These are phyloP conservation scores for Luidia sarsii DNA, from an alignment of 53 echinoderm and acorn worm genomes.

Conservation along the genomic window DNA sequence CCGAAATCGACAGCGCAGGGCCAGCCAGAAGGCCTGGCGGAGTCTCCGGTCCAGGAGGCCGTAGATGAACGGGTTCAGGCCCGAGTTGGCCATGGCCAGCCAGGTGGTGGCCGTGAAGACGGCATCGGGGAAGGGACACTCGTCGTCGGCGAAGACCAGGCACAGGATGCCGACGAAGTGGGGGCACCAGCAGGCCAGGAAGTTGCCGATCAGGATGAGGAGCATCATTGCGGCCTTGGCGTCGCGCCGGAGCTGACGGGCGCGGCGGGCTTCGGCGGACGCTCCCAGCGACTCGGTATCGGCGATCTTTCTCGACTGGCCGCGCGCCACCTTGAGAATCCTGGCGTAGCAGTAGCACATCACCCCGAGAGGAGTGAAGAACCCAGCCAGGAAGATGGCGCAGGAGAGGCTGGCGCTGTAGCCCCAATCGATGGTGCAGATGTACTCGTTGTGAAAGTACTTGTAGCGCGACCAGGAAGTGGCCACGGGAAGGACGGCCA, in stretches of 20 bases:
- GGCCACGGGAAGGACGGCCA: constrained; percentile 64
- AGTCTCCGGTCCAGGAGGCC: constrained; percentile 65
- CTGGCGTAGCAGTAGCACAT: constrained; percentile 77
- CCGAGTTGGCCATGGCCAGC: constrained; percentile 87
- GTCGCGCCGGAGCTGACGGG: constrained; percentile 66
- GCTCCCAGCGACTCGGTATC: constrained; percentile 12
- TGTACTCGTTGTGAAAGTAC: constrained; percentile 68
- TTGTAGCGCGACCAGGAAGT: constrained; percentile 70
- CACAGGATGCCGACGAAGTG: constrained; percentile 69
- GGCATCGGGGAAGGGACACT: constrained; percentile 46
- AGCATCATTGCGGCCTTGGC: constrained; percentile 81
- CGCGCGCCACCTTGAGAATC: constrained; percentile 71
- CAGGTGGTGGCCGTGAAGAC: constrained; percentile 71
- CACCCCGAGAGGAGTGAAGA: constrained; percentile 58
- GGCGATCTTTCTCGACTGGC: constrained; percentile 60
- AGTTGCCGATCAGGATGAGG: constrained; percentile 80
- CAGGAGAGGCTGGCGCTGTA: constrained; percentile 55
- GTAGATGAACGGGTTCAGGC: constrained; percentile 89
- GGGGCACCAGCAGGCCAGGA: constrained; percentile 85
- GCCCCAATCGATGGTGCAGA: constrained; percentile 84
- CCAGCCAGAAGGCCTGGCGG: constrained; percentile 34
- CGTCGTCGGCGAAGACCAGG: constrained; percentile 45
- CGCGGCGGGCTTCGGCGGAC: constrained; percentile 16
- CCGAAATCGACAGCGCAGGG: constrained; percentile 1
- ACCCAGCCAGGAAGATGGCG: constrained; percentile 43